Conservation (phyloP, 2,113 vertebrate species). For the Ovis aries region ARS-UI_Ramb_v3.0 NC_056055.1:64195501-64196000, state of each 20-base stretch:
- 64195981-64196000: not conserved
- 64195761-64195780: not conserved
- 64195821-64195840: not conserved
- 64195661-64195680: not conserved
- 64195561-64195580: not conserved
- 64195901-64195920: not conserved
- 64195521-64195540: not conserved
- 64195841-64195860: not conserved
- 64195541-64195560: not conserved
- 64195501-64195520: slow-evolving; percentile 42
- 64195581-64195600: not conserved
- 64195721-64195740: not conserved
- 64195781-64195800: not conserved
- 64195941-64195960: not conserved
- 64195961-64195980: not conserved
- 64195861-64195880: not conserved
- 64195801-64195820: not conserved
- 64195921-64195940: not conserved
- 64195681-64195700: not conserved
- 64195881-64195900: not conserved
- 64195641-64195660: too few relatives aligned
- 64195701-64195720: not conserved
- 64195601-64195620: not conserved
- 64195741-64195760: not conserved
- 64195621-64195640: not conserved